Evolutionary conservation across 2,113 vertebrate species (phyloP), one percentile per base, ranked within the genome.

Genomic region (Leiothrix lutea): DNA sequence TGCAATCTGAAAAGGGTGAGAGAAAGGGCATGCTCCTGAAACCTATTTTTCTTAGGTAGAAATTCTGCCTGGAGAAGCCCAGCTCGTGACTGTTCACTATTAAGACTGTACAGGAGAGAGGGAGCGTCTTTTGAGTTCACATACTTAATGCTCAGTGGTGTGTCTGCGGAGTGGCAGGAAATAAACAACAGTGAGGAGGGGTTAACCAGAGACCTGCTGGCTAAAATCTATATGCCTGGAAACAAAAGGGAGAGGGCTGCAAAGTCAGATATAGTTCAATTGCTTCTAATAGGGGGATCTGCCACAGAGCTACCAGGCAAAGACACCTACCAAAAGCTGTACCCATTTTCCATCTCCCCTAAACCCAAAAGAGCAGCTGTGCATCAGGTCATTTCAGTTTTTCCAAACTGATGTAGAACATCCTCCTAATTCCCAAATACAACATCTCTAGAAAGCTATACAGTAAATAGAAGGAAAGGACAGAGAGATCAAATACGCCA

Each of bases 121-220:
- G 54, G 65, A 94, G 38, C 48, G 74, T 93, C 94, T 92, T 92
- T 89, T 78, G 88, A 94, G 69, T 95, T 93, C 87, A 67, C 86
- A 91, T 87, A 82, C 89, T 92, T 94, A 95, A 96, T 3, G 57
- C 92, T 93, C 80, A 92, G 92, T 71, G 91, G 87, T 92, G 89
- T 95, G 94, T 93, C 94, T 88, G 74, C 3, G 0, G 79, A 94
- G 81, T 74, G 88, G 82, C 70, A 91, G 77, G 88, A 90, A 96
- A 96, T 74, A 96, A 95, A 92, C 81, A 97, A 56, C 84, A 85
- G 47, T 2, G 33, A 83, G 61, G 79, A 85, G 72, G 80, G 86
- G 87, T 96, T 97, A 96, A 95, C 85, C 91, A 93, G 38, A 89
- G 74, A 95, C 94, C 73, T 95, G 85, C 91, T 90, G 94, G 73